Evolutionary conservation across 2,888 invertebrate genomes (phyloP).

Genomic region (Polymixis flavicincta): DNA sequence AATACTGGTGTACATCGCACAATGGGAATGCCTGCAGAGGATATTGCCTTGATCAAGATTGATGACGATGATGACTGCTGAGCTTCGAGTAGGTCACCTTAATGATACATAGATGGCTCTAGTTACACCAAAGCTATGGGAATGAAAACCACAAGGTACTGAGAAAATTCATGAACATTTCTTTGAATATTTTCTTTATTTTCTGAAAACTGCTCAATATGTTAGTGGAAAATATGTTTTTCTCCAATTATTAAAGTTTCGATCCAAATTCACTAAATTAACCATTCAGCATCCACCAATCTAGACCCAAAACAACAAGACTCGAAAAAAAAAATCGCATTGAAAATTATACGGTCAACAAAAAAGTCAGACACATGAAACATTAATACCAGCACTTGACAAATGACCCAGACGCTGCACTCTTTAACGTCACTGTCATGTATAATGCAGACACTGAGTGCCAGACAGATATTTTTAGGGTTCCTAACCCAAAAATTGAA

Average conservation of each 20-base stretch:
- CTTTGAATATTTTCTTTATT: neutral
- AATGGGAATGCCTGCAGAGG: neutral
- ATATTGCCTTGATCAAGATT: conserved; percentile 31
- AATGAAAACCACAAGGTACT: neutral
- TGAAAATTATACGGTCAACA: conserved; percentile 47
- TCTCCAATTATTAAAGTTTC: neutral
- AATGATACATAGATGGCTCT: neutral
- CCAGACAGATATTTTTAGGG: conserved; percentile 72
- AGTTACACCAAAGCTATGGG: neutral
- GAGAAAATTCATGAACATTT: neutral
- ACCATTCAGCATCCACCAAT: neutral
- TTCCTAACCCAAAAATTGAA: conserved; percentile 1
- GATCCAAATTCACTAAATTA: neutral
- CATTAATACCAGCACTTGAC: conserved; percentile 81
- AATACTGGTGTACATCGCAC: neutral
- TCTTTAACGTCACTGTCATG: conserved; percentile 78
- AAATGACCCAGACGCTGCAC: conserved; percentile 84
- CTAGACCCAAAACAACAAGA: conserved; percentile 43
- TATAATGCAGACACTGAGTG: conserved; percentile 74
- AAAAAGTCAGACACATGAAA: conserved; percentile 75
- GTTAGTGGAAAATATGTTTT: neutral
- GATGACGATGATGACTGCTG: conserved; percentile 12
- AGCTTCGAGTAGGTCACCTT: neutral
- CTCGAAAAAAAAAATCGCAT: conserved; percentile 55
- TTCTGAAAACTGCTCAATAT: neutral